Conservation (phyloP, 1,140 invertebrate genomes). For the Halesus radiatus region DNA sequence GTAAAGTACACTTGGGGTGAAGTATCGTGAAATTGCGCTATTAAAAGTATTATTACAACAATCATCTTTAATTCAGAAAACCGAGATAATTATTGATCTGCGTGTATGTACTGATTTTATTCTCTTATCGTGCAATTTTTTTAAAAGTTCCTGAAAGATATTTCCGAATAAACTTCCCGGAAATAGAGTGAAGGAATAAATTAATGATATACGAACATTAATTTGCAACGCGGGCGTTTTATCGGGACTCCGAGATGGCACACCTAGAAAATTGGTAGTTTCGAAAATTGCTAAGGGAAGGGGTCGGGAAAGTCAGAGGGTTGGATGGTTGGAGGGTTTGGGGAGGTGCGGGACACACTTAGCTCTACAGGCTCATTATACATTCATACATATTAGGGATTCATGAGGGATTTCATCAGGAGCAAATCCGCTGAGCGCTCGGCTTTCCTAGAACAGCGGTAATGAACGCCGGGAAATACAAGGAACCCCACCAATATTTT, state of each 20-base stretch:
- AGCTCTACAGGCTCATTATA: constrained; percentile 21
- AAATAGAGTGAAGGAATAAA: neutral
- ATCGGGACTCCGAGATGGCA: constrained; percentile 2
- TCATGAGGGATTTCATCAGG: constrained; percentile 24
- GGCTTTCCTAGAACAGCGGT: constrained; percentile 8
- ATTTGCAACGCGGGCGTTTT: neutral
- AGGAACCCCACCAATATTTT: too few species aligned
- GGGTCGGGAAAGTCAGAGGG: neutral
- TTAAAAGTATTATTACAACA: too few species aligned
- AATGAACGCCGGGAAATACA: constrained; percentile 15
- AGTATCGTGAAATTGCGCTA: too few species aligned
- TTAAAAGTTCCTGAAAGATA: too few species aligned
- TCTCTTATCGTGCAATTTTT: too few species aligned
- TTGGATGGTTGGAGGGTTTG: neutral
- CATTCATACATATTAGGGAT: constrained; percentile 33
- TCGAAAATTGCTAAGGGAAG: neutral
- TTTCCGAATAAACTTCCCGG: neutral
- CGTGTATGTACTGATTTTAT: too few species aligned
- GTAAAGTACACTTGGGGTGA: too few species aligned
- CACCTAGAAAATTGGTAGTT: neutral
- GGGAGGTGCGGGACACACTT: constrained; percentile 1
- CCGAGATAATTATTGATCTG: too few species aligned
- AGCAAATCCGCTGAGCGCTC: neutral
- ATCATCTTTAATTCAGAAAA: too few species aligned
- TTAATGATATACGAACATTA: constrained; percentile 4